A percentile compares a stretch with the other conserved stretches of the same genome.
Conservation (phyloP, 2,888 invertebrate species). For the Ischnus inquisitorius region DNA sequence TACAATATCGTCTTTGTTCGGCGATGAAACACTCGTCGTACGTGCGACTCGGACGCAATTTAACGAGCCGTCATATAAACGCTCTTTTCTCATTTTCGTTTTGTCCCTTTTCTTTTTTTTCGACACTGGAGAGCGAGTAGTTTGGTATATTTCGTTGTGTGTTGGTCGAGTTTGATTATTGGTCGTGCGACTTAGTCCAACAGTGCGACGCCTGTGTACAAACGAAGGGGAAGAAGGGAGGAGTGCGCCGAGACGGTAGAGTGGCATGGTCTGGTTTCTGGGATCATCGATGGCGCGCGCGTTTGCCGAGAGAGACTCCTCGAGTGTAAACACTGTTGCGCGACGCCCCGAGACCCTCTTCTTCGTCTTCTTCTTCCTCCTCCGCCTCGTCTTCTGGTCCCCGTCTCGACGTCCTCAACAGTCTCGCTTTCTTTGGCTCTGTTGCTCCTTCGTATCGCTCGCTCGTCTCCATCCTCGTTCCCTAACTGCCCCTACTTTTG, state of each 20-base stretch:
- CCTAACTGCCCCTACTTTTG: slow-evolving; percentile 70
- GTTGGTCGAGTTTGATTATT: slow-evolving; percentile 37
- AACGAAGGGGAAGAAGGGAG: slow-evolving; percentile 30
- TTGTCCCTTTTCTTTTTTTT: slow-evolving; percentile 17
- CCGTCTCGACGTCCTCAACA: slow-evolving; percentile 23
- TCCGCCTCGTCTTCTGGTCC: slow-evolving; percentile 2
- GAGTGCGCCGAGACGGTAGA: slow-evolving; percentile 38
- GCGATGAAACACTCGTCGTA: slow-evolving; percentile 8
- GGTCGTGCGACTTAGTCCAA: slow-evolving; percentile 51
- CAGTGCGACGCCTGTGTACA: slow-evolving; percentile 64
- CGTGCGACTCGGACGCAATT: slow-evolving; percentile 31
- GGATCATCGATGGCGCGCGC: slow-evolving; percentile 76
- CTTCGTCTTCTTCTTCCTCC: slow-evolving; percentile 54
- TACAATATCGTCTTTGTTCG: slow-evolving; percentile 33
- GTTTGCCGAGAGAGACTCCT: slow-evolving; percentile 57
- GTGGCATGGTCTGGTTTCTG: slow-evolving; percentile 77
- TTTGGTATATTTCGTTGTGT: slow-evolving; percentile 28
- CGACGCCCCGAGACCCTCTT: slow-evolving; percentile 60
- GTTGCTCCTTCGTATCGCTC: slow-evolving; percentile 59
- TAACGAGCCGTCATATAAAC: slow-evolving; percentile 41
- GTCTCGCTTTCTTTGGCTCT: slow-evolving; percentile 54
- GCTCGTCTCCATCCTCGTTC: slow-evolving; percentile 60
- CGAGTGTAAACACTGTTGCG: slow-evolving; percentile 68
- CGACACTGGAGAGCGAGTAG: slow-evolving; percentile 10
- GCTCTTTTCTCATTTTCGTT: neutral